A percentile compares a stretch with the other conserved stretches of the same genome.
These are phyloP conservation scores for Nymphalis polychloros DNA, from an alignment of 2,888 invertebrate genomes.

Conservation along the genomic window DNA sequence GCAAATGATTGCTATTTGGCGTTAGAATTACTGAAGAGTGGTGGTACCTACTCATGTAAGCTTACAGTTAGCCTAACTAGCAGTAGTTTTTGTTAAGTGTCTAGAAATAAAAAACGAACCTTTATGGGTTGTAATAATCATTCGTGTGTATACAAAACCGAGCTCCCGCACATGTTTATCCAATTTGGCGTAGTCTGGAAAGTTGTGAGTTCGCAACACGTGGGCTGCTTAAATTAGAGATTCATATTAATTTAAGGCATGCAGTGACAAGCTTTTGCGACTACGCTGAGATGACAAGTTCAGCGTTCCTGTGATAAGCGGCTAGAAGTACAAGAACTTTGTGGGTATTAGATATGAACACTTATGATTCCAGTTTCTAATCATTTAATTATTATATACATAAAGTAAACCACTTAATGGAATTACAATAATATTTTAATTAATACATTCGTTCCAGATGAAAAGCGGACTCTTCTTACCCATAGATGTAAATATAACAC, in stretches of 20 bases:
- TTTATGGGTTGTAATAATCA: constrained; percentile 24
- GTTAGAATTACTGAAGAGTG: too few species aligned
- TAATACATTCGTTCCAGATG: too few species aligned
- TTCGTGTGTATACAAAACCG: constrained; percentile 50
- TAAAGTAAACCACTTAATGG: too few species aligned
- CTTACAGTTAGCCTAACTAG: too few species aligned
- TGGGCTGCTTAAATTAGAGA: constrained; percentile 79
- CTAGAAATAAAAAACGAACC: constrained; percentile 18
- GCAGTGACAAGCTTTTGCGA: constrained; percentile 47
- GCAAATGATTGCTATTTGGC: too few species aligned
- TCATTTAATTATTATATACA: background rate
- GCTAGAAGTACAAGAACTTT: constrained; percentile 3
- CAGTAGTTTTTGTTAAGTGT: background rate
- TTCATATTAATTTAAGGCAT: constrained; percentile 79
- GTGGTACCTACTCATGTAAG: too few species aligned
- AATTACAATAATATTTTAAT: too few species aligned
- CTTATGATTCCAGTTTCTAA: background rate
- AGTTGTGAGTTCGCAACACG: constrained; percentile 79
- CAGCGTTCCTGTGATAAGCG: constrained; percentile 24
- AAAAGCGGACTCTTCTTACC: too few species aligned
- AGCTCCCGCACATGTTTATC: constrained; percentile 78
- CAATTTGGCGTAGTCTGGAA: constrained; percentile 80
- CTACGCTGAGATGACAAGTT: constrained; percentile 32
- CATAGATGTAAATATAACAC: too few species aligned
- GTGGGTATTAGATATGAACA: background rate